These are phyloP conservation scores for Synanthedon myopaeformis DNA, from an alignment of 2,888 invertebrate genomes.

Conservation along the genomic window DNA sequence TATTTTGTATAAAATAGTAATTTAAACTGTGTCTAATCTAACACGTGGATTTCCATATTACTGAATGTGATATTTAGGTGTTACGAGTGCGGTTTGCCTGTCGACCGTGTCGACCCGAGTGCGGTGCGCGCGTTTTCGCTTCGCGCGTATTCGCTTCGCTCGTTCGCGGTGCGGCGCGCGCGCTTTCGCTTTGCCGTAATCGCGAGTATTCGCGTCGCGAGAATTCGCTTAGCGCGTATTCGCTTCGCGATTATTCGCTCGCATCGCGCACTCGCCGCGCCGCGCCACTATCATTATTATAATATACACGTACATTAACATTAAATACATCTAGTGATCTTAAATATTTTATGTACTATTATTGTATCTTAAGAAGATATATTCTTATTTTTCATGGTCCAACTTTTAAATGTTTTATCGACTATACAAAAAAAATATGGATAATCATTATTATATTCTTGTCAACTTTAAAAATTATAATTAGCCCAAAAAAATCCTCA, in stretches of 20 bases:
- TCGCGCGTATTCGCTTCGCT: too few species aligned
- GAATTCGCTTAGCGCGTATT: background rate
- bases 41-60: conserved; percentile 71
- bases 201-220: background rate
- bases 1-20: conserved; percentile 70
- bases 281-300: conserved; percentile 21
- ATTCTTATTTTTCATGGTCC: conserved; percentile 72
- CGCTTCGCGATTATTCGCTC: background rate
- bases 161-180: background rate
- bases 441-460: conserved; percentile 70
- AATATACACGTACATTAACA: conserved; percentile 52
- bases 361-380: conserved; percentile 68
- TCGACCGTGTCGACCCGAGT: conserved; percentile 19
- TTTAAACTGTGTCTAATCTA: conserved; percentile 65
- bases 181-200: background rate
- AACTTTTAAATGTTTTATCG: conserved; percentile 72
- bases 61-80: conserved; percentile 72
- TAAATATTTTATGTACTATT: conserved; percentile 71
- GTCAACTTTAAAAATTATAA: conserved; percentile 62
- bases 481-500: conserved; percentile 60
- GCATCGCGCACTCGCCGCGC: background rate
- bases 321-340: conserved; percentile 64
- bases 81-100: conserved; percentile 62
- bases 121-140: conserved; percentile 1
- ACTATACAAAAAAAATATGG: conserved; percentile 65